phyloP scores from a whole-genome alignment of 2,113 vertebrate genomes.

The Coreoperca whiteheadi region DNA sequence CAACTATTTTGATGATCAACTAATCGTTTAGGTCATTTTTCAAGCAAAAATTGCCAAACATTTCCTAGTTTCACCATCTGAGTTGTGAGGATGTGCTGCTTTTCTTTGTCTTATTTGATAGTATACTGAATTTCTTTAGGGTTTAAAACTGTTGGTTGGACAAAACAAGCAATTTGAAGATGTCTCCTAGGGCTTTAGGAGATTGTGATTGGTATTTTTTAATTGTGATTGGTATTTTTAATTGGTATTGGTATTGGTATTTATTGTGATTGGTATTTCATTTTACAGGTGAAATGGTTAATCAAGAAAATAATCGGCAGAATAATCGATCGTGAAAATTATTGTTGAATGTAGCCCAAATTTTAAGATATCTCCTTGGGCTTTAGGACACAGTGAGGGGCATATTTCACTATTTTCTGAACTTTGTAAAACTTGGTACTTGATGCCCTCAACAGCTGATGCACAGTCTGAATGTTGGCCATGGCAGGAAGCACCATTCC shows the following conservation, averaged over 20 bases:
- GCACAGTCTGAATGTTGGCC: background rate
- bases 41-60: background rate
- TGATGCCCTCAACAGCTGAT: slow-evolving; percentile 51
- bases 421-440: slow-evolving; percentile 33
- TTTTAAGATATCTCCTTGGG: too few relatives aligned
- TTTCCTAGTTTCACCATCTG: background rate
- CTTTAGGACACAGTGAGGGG: too few relatives aligned
- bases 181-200: background rate
- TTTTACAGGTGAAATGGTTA: too few relatives aligned
- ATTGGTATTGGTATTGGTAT: too few relatives aligned
- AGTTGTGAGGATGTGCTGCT: background rate
- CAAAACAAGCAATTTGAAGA: background rate
- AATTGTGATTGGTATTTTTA: too few relatives aligned
- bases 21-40: background rate
- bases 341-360: too few relatives aligned
- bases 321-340: too few relatives aligned
- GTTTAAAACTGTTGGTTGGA: background rate
- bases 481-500: slow-evolving; percentile 5
- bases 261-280: too few relatives aligned
- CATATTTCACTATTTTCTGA: too few relatives aligned
- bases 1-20: background rate
- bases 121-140: background rate
- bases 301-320: too few relatives aligned
- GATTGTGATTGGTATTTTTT: background rate
- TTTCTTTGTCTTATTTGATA: background rate